Percentiles rank a stretch among this genome's conserved stretches.
Evolutionary conservation across 2,888 invertebrate genomes (phyloP).

Genomic region (Limnephilus lunatus): DNA sequence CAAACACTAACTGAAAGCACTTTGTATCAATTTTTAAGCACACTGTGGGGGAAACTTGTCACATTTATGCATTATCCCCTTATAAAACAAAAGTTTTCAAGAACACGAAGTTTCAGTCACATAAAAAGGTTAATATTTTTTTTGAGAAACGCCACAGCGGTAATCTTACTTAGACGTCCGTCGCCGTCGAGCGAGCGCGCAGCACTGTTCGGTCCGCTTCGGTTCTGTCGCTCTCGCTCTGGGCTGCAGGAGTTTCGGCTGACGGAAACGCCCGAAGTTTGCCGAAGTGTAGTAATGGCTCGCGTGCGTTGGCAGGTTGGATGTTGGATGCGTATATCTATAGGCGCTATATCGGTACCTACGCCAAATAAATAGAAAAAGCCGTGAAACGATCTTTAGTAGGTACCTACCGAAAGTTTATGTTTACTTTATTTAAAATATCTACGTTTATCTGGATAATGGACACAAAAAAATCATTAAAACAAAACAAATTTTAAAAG

Average conservation of each 20-base stretch:
- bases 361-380: constrained; percentile 49
- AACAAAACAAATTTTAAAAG: constrained; percentile 32
- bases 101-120: constrained; percentile 25
- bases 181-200: constrained; percentile 50
- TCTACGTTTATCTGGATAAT: constrained; percentile 44
- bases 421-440: constrained; percentile 49
- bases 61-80: constrained; percentile 37
- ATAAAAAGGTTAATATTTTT: constrained; percentile 8
- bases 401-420: constrained; percentile 40
- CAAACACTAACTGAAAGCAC: constrained; percentile 45
- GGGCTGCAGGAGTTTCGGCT: constrained; percentile 34
- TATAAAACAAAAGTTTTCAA: constrained; percentile 43
- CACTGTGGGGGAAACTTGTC: constrained; percentile 28
- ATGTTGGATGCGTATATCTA: background rate
- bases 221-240: constrained; percentile 50
- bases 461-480: constrained; percentile 41
- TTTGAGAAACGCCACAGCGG: constrained; percentile 24
- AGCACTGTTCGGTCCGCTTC: constrained; percentile 51
- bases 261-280: constrained; percentile 38
- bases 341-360: constrained; percentile 35
- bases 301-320: constrained; percentile 25
- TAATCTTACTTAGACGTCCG: background rate
- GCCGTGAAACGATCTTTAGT: constrained; percentile 15
- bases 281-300: constrained; percentile 36
- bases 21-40: background rate